Base-by-base conservation (phyloP, 2,888 invertebrate genomes). In the Micoletzkya japonica region DNA sequence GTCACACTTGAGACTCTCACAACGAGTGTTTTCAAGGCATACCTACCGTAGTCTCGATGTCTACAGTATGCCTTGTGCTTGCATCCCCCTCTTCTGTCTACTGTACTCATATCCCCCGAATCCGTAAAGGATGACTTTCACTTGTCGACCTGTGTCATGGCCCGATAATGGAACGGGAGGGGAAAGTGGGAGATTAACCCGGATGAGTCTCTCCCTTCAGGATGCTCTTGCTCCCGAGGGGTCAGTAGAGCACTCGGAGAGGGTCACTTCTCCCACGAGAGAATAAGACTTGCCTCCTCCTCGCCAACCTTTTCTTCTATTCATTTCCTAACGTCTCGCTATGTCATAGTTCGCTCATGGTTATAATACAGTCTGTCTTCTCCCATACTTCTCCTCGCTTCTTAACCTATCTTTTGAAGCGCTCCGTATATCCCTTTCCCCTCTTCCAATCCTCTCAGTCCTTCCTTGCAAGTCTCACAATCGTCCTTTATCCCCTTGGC, bases 131-230 rank as follows among this genome's bases (percentile, higher is more conserved):
- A n/a, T n/a, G 20, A 37, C 60, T 36, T 60, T 37, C 37, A 34
- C 57, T 57, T 28, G 30, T 28, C 10, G 17, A 26, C 32, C 30
- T 10, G n/a, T 57, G 7, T 24, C 30, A 20, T 57, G 20, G 30
- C 14, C 44, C 20, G 10, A 44, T 10, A 14, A 44, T 10, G 44
- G 20, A 44, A 10, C 10, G 44, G 44, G 20, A 44, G 44, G 44
- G 44, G 44, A 44, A 44, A 44, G 44, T 44, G 20, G 17, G 30
- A 57, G 57, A 57, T 57, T 30, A 52, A 52, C 52, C 52, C 52
- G n/a, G 52, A 52, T 52, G 52, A 6, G n/a, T 32, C n/a, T 32
- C 30, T 57, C 30, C 57, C 57, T 24, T 57, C 57, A 57, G 57
- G 57, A 57, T 57, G 10, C 44, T 44, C 44, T 20, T 14, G 20